A percentile compares a stretch with the other conserved stretches of the same genome.
Conservation (phyloP, 2,888 invertebrate genomes). For the Phortica magna region DNA sequence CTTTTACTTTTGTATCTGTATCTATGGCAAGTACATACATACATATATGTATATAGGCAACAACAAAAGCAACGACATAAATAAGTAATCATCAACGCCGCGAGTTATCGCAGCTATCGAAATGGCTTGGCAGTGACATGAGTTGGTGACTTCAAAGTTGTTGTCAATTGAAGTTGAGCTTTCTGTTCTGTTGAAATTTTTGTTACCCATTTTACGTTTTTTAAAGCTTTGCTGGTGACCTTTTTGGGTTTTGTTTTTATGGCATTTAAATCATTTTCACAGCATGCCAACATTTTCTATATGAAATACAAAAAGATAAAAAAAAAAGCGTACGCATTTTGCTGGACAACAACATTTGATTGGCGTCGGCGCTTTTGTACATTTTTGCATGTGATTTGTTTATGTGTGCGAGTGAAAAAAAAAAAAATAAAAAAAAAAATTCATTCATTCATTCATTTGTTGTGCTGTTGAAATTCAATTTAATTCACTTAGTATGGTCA, state of each 20-base stretch:
- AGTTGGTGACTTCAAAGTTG: not conserved
- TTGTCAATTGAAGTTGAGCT: not conserved
- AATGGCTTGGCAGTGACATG: no score
- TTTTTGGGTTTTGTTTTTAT: not conserved
- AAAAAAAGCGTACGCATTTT: not conserved
- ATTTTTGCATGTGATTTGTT: not conserved
- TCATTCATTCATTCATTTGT: conserved; percentile 21
- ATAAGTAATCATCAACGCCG: conserved; percentile 20
- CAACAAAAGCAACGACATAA: not conserved
- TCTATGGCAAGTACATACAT: not conserved
- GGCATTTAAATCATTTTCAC: conserved; percentile 4
- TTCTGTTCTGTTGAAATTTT: not conserved
- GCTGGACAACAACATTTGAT: not conserved
- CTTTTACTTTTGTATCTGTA: conserved; percentile 13
- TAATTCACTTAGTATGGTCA: conserved; percentile 18
- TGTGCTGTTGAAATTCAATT: conserved; percentile 22
- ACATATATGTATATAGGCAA: not conserved
- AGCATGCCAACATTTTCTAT: not conserved
- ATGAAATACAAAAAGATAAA: not conserved
- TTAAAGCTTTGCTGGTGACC: not conserved
- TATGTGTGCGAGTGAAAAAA: not conserved
- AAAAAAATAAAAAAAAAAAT: not conserved
- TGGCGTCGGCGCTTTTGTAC: not conserved
- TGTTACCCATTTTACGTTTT: not conserved
- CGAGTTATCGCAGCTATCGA: not conserved